Conservation (phyloP, 2,888 invertebrate species). For the Carabus problematicus region DNA sequence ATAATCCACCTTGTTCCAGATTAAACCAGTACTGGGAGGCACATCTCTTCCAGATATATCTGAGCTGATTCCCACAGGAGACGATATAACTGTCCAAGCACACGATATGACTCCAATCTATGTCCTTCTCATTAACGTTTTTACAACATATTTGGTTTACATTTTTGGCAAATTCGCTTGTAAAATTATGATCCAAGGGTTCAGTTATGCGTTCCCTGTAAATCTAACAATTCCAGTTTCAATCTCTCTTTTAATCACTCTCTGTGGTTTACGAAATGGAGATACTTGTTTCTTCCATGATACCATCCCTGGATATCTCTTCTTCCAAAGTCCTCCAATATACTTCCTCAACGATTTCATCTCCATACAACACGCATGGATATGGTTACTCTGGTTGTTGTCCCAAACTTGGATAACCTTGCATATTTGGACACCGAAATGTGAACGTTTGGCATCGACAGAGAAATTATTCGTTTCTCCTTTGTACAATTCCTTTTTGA, state of each 20-base stretch:
- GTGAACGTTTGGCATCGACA: slow-evolving; percentile 94
- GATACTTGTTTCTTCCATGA: slow-evolving; percentile 90
- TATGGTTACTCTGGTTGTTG: slow-evolving; percentile 90
- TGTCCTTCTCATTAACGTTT: slow-evolving; percentile 80
- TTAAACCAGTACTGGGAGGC: slow-evolving; percentile 67
- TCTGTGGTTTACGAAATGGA: slow-evolving; percentile 85
- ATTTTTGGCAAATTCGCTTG: slow-evolving; percentile 95
- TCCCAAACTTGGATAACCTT: slow-evolving; percentile 97
- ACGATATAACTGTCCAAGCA: slow-evolving; percentile 75
- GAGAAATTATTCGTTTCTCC: slow-evolving; percentile 95
- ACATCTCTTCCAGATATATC: slow-evolving; percentile 75
- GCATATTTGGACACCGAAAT: slow-evolving; percentile 98
- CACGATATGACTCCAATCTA: slow-evolving; percentile 76
- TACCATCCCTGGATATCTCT: slow-evolving; percentile 86
- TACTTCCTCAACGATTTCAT: slow-evolving; percentile 85
- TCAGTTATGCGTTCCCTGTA: slow-evolving; percentile 96
- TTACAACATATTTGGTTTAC: slow-evolving; percentile 86
- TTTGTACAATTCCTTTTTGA: slow-evolving; percentile 89
- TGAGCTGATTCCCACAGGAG: slow-evolving; percentile 78
- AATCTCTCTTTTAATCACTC: slow-evolving; percentile 85
- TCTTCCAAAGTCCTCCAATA: slow-evolving; percentile 88
- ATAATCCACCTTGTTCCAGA: too few relatives aligned
- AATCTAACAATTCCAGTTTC: slow-evolving; percentile 91
- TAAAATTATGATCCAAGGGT: slow-evolving; percentile 95
- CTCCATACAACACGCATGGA: slow-evolving; percentile 88